Evolutionary conservation across 1,140 invertebrate species (phyloP), one percentile per base, ranked within the genome.

Genomic region (Phocides pigmalion): DNA sequence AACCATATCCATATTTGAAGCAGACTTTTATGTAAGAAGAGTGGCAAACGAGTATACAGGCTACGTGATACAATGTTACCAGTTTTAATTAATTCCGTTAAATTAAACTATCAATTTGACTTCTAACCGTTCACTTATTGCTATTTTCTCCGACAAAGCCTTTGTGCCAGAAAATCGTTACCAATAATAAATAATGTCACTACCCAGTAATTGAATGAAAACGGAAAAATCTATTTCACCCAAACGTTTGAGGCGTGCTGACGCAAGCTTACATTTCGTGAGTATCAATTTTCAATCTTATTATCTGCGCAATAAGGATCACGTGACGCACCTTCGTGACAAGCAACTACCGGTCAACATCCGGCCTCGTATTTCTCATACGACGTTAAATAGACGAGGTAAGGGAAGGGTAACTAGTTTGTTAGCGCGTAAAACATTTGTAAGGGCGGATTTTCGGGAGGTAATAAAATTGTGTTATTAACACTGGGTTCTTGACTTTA

Each of bases 251-350:
- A 17, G 14, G 41, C 54, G 20, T 42, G 69, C 72, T 72, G 70
- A 77, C 68, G 72, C 64, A 74, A 72, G 70, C 68, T 72, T 70
- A 15, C 16, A 39, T 49, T 49, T 49, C 44, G 42, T 44, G 44
- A 50, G 11, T 16, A 56, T 44, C 53, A 42, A 56, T 42, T 42
- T 56, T 41, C 51, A 25, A 22, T 15, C 51, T 12, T 56, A 64
- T 22, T 46, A 12, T 28, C 41, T 37, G n/a, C 20, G 11, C 5
- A 20, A 28, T 42, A 56, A 56, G 44, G 53, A 56, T 56, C 39
- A 56, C 53, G 39, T 42, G 25, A 25, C 14, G 41, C 39, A 9
- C 20, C 53, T 25, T 56, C 44, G 39, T 56, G 37, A 12, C 14
- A 0, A 42, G 9, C 35, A 53, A 28, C 14, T 16, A 56, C 39